These are phyloP conservation scores for Zaprionus africanus DNA, from an alignment of 1,140 invertebrate genomes.

Conservation along the genomic window DNA sequence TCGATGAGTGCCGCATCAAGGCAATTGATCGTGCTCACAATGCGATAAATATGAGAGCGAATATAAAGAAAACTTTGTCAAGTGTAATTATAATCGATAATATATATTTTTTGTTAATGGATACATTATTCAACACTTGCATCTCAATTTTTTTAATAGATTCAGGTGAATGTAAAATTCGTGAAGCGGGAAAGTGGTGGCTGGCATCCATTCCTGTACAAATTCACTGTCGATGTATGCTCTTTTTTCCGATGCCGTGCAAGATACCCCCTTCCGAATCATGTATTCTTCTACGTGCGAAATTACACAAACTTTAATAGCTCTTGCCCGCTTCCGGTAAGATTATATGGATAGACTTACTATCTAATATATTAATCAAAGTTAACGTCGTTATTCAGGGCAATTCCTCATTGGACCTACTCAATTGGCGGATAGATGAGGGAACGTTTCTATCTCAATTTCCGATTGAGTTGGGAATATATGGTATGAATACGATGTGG, in stretches of 20 bases:
- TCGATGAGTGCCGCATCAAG: slow-evolving; percentile 38
- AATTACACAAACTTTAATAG: background rate
- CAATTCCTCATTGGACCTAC: background rate
- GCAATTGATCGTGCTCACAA: slow-evolving; percentile 44
- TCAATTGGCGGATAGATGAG: background rate
- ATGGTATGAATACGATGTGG: background rate
- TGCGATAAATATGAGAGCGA: slow-evolving; percentile 8
- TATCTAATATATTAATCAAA: background rate
- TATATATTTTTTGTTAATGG: too few species aligned
- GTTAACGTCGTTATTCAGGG: background rate
- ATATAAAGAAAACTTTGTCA: slow-evolving; percentile 29
- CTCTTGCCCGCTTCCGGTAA: background rate
- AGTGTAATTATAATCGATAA: slow-evolving; percentile 10
- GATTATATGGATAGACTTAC: background rate
- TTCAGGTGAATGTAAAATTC: slow-evolving; percentile 5
- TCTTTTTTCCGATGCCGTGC: slow-evolving; percentile 27
- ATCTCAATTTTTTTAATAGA: background rate
- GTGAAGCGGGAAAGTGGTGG: slow-evolving; percentile 12
- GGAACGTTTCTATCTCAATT: background rate
- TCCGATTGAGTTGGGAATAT: background rate
- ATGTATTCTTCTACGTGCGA: background rate
- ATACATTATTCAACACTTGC: too few species aligned
- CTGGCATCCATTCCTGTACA: slow-evolving; percentile 57
- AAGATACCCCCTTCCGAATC: background rate
- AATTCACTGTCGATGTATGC: slow-evolving; percentile 32